Percentiles rank a stretch among this genome's conserved stretches.
These are phyloP conservation scores for Enteromius treurensis DNA, from an alignment of 2,797 vertebrate species.

Conservation along the genomic window DNA sequence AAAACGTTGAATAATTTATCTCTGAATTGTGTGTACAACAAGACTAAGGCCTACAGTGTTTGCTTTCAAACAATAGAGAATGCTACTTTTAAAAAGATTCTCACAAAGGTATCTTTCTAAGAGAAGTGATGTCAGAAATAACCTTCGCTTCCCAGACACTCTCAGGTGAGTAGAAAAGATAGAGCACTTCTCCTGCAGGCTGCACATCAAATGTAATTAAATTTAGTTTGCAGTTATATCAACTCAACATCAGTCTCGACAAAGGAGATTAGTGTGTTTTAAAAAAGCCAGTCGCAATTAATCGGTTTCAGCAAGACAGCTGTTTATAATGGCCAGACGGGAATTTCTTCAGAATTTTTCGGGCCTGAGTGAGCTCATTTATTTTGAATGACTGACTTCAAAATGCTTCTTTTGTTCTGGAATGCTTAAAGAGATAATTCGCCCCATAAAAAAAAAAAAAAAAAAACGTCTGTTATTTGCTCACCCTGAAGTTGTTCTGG, in stretches of 20 bases:
- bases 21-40: neutral
- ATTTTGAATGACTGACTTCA: slow-evolving; percentile 43
- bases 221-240: slow-evolving; percentile 54
- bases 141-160: slow-evolving; percentile 34
- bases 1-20: neutral
- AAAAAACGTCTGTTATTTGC: neutral
- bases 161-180: slow-evolving; percentile 46
- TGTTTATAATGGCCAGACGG: slow-evolving; percentile 46
- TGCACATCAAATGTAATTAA: slow-evolving; percentile 56
- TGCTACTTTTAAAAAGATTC: slow-evolving; percentile 26
- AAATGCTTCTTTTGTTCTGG: neutral
- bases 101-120: slow-evolving; percentile 36
- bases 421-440: neutral
- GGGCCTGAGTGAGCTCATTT: slow-evolving; percentile 22
- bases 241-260: slow-evolving; percentile 51
- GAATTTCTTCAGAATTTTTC: slow-evolving; percentile 46
- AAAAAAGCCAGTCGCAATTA: slow-evolving; percentile 50
- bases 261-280: slow-evolving; percentile 52
- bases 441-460: neutral
- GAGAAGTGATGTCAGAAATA: slow-evolving; percentile 45
- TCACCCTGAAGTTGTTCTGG: neutral
- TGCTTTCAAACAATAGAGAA: slow-evolving; percentile 17
- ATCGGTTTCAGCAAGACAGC: slow-evolving; percentile 52
- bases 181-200: slow-evolving; percentile 46
- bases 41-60: slow-evolving; percentile 15